A percentile compares a stretch with the other conserved stretches of the same genome.
These are phyloP conservation scores for Tichodroma muraria DNA, from an alignment of 2,113 vertebrate species.

Conservation along the genomic window DNA sequence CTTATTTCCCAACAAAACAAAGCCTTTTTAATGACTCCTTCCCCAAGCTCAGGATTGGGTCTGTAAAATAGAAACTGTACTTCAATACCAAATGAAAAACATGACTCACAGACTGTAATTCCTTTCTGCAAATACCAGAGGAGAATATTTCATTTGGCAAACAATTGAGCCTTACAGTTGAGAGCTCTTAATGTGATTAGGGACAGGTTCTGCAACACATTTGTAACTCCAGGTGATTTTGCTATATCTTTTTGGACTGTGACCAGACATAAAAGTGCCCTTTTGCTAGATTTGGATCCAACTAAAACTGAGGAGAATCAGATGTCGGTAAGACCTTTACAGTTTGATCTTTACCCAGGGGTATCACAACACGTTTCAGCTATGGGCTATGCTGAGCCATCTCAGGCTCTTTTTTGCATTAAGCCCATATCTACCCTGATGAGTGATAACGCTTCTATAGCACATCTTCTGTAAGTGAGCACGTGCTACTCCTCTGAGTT, in stretches of 20 bases:
- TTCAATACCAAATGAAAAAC: slow-evolving; percentile 42
- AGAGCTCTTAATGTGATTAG: slow-evolving; percentile 59
- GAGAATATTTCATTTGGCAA: slow-evolving; percentile 58
- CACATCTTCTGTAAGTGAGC: background rate
- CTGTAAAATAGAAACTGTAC: background rate
- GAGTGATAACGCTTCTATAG: background rate
- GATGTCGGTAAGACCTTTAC: slow-evolving; percentile 2
- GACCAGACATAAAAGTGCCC: slow-evolving; percentile 22
- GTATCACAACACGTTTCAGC: background rate
- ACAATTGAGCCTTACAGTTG: slow-evolving; percentile 39
- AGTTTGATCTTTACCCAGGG: slow-evolving; percentile 24
- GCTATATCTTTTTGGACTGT: slow-evolving; percentile 21
- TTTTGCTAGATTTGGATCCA: slow-evolving; percentile 41
- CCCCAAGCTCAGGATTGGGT: background rate
- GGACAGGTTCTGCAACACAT: slow-evolving; percentile 67
- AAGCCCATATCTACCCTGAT: background rate
- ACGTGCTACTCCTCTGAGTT: background rate
- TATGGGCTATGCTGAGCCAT: background rate
- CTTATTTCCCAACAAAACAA: background rate
- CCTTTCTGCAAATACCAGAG: slow-evolving; percentile 48
- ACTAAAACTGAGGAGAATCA: slow-evolving; percentile 27
- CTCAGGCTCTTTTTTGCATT: background rate
- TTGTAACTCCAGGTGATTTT: slow-evolving; percentile 58
- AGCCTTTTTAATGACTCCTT: background rate
- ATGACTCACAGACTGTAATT: slow-evolving; percentile 48